phyloP scores from a whole-genome alignment of 2,113 vertebrate genomes.

The Lipophrys pholis region DNA sequence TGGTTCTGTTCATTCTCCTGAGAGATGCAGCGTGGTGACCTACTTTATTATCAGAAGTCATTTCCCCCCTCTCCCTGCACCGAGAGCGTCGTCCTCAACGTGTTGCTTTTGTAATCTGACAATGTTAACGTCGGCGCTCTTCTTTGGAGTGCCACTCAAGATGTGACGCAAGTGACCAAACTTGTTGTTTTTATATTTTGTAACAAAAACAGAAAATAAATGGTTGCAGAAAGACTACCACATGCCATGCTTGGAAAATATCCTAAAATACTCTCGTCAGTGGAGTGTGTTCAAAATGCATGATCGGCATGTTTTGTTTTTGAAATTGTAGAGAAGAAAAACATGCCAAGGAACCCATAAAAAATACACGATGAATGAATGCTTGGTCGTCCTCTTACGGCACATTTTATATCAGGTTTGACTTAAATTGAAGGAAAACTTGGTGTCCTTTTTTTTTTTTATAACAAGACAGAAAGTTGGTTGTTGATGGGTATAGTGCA shows the following conservation, averaged over 20 bases:
- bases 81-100: constrained; percentile 33
- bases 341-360: too few species aligned
- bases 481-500: too few species aligned
- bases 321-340: too few species aligned
- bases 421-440: too few species aligned
- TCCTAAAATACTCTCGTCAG: too few species aligned
- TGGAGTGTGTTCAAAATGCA: neutral
- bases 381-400: too few species aligned
- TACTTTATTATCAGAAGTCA: constrained; percentile 43
- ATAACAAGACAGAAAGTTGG: too few species aligned
- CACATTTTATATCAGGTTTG: too few species aligned
- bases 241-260: neutral
- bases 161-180: constrained; percentile 15
- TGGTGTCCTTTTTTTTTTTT: too few species aligned
- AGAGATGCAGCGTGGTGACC: constrained; percentile 51
- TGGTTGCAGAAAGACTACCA: neutral
- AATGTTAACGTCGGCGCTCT: constrained; percentile 8
- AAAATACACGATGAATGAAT: too few species aligned
- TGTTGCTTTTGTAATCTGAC: constrained; percentile 32
- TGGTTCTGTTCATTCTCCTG: constrained; percentile 15
- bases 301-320: neutral
- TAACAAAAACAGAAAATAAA: neutral
- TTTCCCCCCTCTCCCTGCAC: neutral
- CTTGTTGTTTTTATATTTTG: constrained; percentile 11
- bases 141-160: constrained; percentile 24